Evolutionary conservation across 2,113 vertebrate species (phyloP), one percentile per base, ranked within the genome.

Genomic region (zebrafish (Danio rerio)): DNA sequence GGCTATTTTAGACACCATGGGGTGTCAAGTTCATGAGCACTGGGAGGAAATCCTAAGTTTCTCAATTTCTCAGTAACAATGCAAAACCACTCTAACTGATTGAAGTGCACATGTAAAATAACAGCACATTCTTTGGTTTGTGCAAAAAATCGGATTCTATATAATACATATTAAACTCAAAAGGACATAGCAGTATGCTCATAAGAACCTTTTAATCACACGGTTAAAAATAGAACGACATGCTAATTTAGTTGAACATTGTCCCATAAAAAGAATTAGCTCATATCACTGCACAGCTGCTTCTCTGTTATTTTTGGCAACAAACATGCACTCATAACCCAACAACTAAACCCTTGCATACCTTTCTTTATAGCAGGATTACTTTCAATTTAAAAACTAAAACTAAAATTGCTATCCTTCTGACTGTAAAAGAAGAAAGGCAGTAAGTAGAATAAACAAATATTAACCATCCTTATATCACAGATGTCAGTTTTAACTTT

Each of bases 251-350:
- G 69, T 21, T 20, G 47, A 69, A 47, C 47, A 52, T 11, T 5
- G 6, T 31, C 5, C 2, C 47, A 13, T 50, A 21, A 70, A 70
- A 50, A 70, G 45, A 70, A 50, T 50, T 1, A 5, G 68, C 47
- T 70, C n/a, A 66, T 50, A 50, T 12, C 10, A 12, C 18, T 50
- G 10, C 47, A 70, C 68, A 50, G 68, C 68, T 70, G 68, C 45
- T 50, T 69, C 5, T 13, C 21, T 15, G 52, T 15, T 55, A 12
- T 2, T 15, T 15, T 55, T 55, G 52, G 52, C 31, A 31, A 31
- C 59, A 61, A 12, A 20, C 59, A 62, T 62, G 59, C 31, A 2
- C 59, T 31, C 18, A 61, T 21, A 61, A 62, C 20, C 20, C 10
- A 61, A 31, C 59, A 61, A 31, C 11, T 62, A 62, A 62, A 62